A percentile compares a stretch with the other conserved stretches of the same genome.
These are phyloP conservation scores for Vulpes ferrilata DNA, from an alignment of 2,113 vertebrate genomes.

Conservation along the genomic window DNA sequence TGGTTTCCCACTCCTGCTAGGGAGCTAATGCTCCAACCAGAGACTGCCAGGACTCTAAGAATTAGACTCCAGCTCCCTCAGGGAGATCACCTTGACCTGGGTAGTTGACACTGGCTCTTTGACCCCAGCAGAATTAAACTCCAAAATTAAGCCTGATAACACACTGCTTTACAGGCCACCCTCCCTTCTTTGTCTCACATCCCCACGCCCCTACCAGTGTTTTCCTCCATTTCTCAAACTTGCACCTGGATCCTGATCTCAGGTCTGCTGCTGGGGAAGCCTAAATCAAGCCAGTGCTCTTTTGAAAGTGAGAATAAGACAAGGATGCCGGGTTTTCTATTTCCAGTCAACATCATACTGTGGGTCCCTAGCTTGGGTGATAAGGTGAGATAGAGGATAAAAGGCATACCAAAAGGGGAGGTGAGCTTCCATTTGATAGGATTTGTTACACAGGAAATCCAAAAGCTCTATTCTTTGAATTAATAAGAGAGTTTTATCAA, in stretches of 20 bases:
- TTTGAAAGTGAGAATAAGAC: background rate
- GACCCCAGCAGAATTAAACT: background rate
- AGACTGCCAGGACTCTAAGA: background rate
- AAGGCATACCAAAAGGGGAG: background rate
- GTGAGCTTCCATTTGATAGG: background rate
- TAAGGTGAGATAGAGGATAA: background rate
- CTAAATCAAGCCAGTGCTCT: background rate
- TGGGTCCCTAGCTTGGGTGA: background rate
- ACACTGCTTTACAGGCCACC: background rate
- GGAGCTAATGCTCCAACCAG: too few species aligned
- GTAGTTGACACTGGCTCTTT: background rate
- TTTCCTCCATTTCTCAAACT: background rate
- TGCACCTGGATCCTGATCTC: background rate
- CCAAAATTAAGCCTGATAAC: background rate
- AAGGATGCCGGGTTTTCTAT: background rate
- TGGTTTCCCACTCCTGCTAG: background rate
- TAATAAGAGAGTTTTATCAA: slow-evolving; percentile 46
- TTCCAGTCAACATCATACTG: background rate
- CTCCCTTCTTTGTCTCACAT: background rate
- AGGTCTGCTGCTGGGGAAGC: background rate
- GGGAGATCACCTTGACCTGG: background rate
- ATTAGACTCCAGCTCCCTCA: background rate
- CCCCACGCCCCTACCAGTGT: background rate
- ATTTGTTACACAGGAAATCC: background rate
- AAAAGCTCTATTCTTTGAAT: slow-evolving; percentile 36